Conservation (phyloP, 1,140 invertebrate species). For the Cotesia vestalis region DNA sequence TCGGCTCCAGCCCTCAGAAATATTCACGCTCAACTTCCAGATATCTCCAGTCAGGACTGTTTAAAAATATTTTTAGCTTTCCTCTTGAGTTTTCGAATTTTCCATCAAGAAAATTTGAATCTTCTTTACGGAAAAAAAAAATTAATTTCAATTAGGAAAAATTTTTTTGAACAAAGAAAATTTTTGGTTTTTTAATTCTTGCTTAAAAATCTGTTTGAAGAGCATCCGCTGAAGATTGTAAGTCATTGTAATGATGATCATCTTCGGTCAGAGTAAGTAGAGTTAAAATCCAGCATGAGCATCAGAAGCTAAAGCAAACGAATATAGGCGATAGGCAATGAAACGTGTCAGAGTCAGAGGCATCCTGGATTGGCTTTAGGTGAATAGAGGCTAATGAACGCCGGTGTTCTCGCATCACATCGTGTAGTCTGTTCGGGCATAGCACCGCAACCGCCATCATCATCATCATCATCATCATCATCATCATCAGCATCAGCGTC, state of each 20-base stretch:
- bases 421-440: constrained; percentile 36
- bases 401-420: constrained; percentile 42
- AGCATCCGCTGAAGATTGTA: no score
- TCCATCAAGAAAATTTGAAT: no score
- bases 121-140: no score
- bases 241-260: no score
- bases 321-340: constrained; percentile 34
- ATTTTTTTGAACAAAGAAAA: no score
- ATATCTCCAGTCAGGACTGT: not conserved
- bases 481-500: constrained; percentile 32
- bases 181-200: no score
- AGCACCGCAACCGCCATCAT: constrained; percentile 15
- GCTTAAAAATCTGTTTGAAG: no score
- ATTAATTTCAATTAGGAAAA: no score
- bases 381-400: constrained; percentile 66
- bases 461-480: constrained; percentile 25
- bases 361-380: constrained; percentile 62
- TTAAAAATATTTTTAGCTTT: not conserved
- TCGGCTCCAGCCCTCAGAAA: not conserved
- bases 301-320: constrained; percentile 14
- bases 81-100: no score
- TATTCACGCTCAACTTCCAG: constrained; percentile 12
- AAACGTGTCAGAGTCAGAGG: constrained; percentile 47
- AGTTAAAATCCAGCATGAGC: not conserved
- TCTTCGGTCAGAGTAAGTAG: no score